Base-by-base conservation (phyloP, 2,888 invertebrate genomes). In the Pandemis heparana region DNA sequence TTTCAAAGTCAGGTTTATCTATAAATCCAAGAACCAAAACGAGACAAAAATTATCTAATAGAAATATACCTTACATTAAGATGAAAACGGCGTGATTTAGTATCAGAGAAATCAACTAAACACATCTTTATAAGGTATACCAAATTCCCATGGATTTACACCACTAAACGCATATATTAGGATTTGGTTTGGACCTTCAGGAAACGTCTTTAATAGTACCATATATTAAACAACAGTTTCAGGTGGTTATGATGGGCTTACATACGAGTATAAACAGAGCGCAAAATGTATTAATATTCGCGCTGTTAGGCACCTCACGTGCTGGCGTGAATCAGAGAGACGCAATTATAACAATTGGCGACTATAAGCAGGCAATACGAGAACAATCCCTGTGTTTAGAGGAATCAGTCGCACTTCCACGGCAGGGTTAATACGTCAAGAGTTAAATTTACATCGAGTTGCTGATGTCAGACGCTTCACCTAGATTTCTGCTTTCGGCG, bases 391-490 rank as follows among this genome's bases (percentile, higher is more conserved):
- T 83, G 83, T 85, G 85, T 87, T 87, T 86, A 79, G 79, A 85
- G 85, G 82, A 89, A 86, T 85, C 84, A 78, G 77, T 78, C 80
- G 76, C 78, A 80, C 72, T 79, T 80, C 77, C 78, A 78, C 78
- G 76, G 75, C 80, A 82, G 83, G 81, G 81, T 82, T 83, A 79
- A 78, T 89, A 92, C 94, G 92, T 93, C 92, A 92, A 82, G 86
- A 92, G 93, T 93, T 94, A 94, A 94, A 90, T 91, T 92, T 94
- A 94, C 91, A 89, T 83, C 81, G 84, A 83, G 80, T 87, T 86
- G 93, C 87, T 94, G 94, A 94, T 93, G 93, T 94, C 92, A 93
- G 92, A 92, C 85, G 89, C 87, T 91, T 92, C 92, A 93, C 92
- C 94, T 92, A 94, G 89, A 91, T 92, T 91, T 88, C 87, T 83